Conservation (phyloP, 2,888 invertebrate species). For the Rhopalosiphum nymphaeae region DNA sequence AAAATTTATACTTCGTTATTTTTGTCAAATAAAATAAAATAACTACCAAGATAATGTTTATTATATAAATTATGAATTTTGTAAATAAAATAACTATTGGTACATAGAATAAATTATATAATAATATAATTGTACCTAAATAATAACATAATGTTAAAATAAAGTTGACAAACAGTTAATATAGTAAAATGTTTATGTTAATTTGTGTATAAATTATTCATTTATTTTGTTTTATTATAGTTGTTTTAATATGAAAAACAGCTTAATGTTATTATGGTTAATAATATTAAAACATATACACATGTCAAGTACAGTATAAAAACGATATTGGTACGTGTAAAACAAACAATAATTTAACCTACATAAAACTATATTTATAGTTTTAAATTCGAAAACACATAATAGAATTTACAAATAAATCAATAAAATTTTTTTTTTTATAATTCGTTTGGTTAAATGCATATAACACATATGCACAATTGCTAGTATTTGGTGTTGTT, state of each 20-base stretch:
- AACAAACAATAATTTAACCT: constrained; percentile 2
- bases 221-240: background rate
- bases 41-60: background rate
- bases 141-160: background rate
- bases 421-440: background rate
- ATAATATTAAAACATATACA: background rate
- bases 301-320: background rate
- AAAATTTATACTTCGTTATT: background rate
- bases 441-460: background rate
- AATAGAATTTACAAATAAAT: background rate
- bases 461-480: too few relatives aligned
- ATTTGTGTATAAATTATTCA: constrained; percentile 35
- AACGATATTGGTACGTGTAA: background rate
- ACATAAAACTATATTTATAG: background rate
- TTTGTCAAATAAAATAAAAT: background rate
- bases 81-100: background rate
- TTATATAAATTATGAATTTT: constrained; percentile 6
- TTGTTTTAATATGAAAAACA: background rate
- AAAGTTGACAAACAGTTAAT: background rate
- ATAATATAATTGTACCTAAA: background rate
- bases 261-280: background rate
- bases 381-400: background rate
- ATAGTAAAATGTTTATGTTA: background rate
- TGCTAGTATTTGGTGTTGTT: too few relatives aligned
- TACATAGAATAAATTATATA: background rate